Evolutionary conservation across 2,113 vertebrate species (phyloP), one percentile per base, ranked within the genome.

Genomic region (Lamprotornis superbus): DNA sequence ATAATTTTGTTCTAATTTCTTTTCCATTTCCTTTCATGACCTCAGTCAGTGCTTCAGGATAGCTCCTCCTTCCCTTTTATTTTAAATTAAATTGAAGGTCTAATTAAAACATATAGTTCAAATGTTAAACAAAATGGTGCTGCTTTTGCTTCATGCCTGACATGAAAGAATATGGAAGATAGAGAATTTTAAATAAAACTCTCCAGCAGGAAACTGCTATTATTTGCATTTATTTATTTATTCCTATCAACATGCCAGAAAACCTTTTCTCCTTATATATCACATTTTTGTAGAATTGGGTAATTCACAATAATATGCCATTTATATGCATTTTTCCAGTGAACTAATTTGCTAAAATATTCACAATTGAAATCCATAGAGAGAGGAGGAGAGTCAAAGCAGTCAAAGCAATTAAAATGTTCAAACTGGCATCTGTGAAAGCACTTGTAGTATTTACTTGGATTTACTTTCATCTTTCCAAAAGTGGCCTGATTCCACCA

Each of bases 151-250:
- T 37, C 30, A 88, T 60, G 27, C 8, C 24, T 40, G 25, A 35
- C 21, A n/a, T 50, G 69, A 87, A 87, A 77, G 31, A 65, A 87
- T 37, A 85, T 10, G 17, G 35, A 95, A 85, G 15, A 69, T 5
- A 50, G 0, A 42, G n/a, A 57, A 80, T 10, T 97, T 97, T 87
- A 95, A 95, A 83, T 84, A 94, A 94, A 92, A 97, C 57, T 96
- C 85, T 97, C 73, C 86, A 89, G 87, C 81, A 92, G 81, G 85
- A 87, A 94, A 89, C 69, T 95, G 60, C 68, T 90, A 53, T 74
- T 90, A 69, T 39, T 93, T 65, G 47, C 25, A 83, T 50, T 83
- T 69, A 87, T 40, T 81, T 78, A 91, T 86, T 87, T 93, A 89
- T 76, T 90, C 46, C 17, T 30, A 78, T 37, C 24, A 74, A 28